Percentiles rank a stretch among this genome's conserved stretches.
phyloP scores from a whole-genome alignment of 2,113 vertebrate species.

The Aramus guarauna region DNA sequence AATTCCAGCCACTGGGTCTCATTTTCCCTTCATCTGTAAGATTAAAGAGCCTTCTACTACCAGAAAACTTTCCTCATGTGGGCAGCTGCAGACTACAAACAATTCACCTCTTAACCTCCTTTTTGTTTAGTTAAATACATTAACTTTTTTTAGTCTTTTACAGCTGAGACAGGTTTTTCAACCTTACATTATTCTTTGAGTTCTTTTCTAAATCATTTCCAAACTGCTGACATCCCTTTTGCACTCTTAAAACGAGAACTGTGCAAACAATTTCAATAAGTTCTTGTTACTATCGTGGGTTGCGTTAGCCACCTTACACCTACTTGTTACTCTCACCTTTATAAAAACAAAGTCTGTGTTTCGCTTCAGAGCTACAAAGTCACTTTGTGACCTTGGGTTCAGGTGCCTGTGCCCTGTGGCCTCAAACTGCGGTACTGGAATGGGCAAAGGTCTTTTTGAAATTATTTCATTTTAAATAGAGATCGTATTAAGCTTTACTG shows the following conservation, averaged over 20 bases:
- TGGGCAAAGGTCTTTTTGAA: background rate
- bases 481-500: background rate
- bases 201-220: background rate
- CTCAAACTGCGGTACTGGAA: background rate
- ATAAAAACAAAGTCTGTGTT: background rate
- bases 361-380: background rate
- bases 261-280: background rate
- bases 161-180: background rate
- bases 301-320: background rate
- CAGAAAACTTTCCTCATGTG: background rate
- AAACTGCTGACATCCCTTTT: background rate
- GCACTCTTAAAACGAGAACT: background rate
- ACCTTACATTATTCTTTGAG: background rate
- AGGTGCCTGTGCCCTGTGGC: background rate
- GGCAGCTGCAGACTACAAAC: background rate
- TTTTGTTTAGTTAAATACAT: conserved; percentile 13
- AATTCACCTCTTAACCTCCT: background rate
- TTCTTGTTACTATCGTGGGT: background rate
- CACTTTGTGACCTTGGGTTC: background rate
- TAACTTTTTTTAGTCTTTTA: background rate
- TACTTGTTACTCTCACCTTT: background rate
- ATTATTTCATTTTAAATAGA: background rate
- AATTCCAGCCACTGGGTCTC: background rate
- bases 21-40: background rate
- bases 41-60: background rate